Percentiles rank a stretch among this genome's conserved stretches.
Conservation (phyloP, 2,797 vertebrate genomes). For the Manis crassicaudata region DNA sequence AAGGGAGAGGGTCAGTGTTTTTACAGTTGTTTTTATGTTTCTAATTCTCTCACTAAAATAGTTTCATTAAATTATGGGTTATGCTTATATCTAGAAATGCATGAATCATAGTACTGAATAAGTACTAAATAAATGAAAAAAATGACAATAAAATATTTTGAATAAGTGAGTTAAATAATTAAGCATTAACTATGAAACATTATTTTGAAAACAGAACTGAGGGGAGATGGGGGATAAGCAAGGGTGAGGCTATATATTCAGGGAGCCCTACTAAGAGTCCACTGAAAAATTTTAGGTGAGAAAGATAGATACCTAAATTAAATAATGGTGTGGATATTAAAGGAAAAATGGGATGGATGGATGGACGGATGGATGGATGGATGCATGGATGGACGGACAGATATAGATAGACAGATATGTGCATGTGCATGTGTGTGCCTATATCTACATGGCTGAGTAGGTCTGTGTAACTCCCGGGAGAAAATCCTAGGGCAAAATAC, state of each 20-base stretch:
- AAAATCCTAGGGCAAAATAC: too few relatives aligned
- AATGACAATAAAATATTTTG: conserved; percentile 2
- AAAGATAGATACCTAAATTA: not conserved
- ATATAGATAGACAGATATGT: not conserved
- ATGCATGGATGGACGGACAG: not conserved
- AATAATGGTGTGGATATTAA: not conserved
- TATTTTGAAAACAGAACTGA: not conserved
- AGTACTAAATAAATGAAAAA: not conserved
- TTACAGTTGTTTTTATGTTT: not conserved
- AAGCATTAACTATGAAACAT: not conserved
- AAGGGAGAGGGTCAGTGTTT: not conserved
- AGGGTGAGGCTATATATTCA: not conserved
- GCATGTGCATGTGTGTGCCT: accelerated
- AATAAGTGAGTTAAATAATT: not conserved
- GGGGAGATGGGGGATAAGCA: not conserved
- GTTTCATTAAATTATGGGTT: not conserved
- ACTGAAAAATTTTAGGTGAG: not conserved
- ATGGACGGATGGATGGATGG: not conserved
- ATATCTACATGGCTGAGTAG: not conserved
- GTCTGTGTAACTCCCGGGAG: not conserved
- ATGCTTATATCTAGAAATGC: not conserved
- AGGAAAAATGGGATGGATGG: not conserved
- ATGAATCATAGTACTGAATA: not conserved
- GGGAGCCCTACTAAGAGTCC: not conserved
- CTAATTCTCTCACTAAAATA: conserved; percentile 35